Evolutionary conservation across 1,140 invertebrate genomes (phyloP).

Genomic region (Zaprionus davidi): DNA sequence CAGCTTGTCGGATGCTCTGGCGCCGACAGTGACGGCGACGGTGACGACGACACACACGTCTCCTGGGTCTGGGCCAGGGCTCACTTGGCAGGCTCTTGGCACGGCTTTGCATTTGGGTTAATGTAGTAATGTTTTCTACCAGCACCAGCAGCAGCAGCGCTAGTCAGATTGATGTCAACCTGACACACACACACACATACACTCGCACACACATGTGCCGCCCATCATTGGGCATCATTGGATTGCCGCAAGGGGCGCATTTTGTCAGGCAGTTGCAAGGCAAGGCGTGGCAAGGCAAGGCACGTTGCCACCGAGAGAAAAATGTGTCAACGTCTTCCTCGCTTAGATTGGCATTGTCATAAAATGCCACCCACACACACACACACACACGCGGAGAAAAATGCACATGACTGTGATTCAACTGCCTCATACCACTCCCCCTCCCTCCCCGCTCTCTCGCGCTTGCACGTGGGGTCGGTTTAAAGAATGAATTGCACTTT

Average conservation of each 20-base stretch:
- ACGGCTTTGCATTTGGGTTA: slow-evolving; percentile 80
- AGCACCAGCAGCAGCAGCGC: slow-evolving; percentile 43
- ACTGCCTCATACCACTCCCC: slow-evolving; percentile 22
- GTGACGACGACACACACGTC: slow-evolving; percentile 45
- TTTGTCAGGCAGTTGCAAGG: slow-evolving; percentile 68
- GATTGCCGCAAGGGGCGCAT: slow-evolving; percentile 78
- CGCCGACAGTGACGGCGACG: too few relatives aligned
- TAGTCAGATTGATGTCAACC: slow-evolving; percentile 56
- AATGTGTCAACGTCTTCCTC: slow-evolving; percentile 75
- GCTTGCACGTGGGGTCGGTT: slow-evolving; percentile 59
- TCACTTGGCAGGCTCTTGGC: slow-evolving; percentile 75
- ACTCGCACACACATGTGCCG: background rate
- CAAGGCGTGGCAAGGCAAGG: slow-evolving; percentile 47
- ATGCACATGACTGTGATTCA: slow-evolving; percentile 61
- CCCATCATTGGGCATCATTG: slow-evolving; percentile 52
- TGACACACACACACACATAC: slow-evolving; percentile 22
- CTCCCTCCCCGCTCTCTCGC: slow-evolving; percentile 19
- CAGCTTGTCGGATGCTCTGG: slow-evolving; percentile 16
- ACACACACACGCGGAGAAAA: slow-evolving; percentile 17
- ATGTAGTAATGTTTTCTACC: slow-evolving; percentile 72
- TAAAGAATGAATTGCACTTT: slow-evolving; percentile 78
- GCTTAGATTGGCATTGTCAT: slow-evolving; percentile 81
- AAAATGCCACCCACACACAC: slow-evolving; percentile 55
- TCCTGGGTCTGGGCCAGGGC: slow-evolving; percentile 43
- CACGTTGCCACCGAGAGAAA: slow-evolving; percentile 48